phyloP scores from a whole-genome alignment of 2,113 vertebrate genomes.

The Gadus chalcogrammus region DNA sequence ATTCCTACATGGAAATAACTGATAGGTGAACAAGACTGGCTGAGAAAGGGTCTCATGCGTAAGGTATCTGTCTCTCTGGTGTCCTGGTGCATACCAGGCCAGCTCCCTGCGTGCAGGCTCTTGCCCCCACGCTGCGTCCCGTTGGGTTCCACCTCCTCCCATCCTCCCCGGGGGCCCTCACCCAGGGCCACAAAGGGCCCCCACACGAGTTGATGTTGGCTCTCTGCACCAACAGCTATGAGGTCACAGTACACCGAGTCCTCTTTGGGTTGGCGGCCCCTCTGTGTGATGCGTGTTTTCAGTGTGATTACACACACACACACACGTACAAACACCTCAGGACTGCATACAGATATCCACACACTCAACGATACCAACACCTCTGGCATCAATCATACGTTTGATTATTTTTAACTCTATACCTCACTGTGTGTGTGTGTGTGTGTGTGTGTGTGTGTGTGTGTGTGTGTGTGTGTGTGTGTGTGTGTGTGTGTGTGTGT shows the following conservation, averaged over 20 bases:
- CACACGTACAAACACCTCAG: neutral
- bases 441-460: slow-evolving; percentile 1
- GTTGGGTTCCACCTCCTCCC: too few species aligned
- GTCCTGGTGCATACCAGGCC: too few species aligned
- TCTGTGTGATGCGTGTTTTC: slow-evolving; percentile 37
- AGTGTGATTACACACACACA: slow-evolving; percentile 24
- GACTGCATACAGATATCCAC: neutral
- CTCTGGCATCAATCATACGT: slow-evolving; percentile 35
- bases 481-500: neutral
- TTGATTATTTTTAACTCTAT: slow-evolving; percentile 1
- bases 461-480: slow-evolving; percentile 7
- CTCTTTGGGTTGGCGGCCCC: neutral
- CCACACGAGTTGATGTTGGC: neutral
- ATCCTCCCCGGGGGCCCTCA: neutral
- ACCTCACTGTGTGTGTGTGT: neutral
- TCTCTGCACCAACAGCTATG: neutral
- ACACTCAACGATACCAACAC: slow-evolving; percentile 7
- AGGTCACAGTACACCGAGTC: neutral
- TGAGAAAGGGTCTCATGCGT: too few species aligned
- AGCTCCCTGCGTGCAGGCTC: too few species aligned
- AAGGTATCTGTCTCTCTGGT: too few species aligned
- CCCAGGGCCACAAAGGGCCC: neutral
- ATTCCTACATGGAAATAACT: too few species aligned
- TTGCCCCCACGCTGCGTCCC: too few species aligned
- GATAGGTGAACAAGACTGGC: too few species aligned